These are phyloP conservation scores for Picus viridis DNA, from an alignment of 2,797 vertebrate species.

Conservation along the genomic window DNA sequence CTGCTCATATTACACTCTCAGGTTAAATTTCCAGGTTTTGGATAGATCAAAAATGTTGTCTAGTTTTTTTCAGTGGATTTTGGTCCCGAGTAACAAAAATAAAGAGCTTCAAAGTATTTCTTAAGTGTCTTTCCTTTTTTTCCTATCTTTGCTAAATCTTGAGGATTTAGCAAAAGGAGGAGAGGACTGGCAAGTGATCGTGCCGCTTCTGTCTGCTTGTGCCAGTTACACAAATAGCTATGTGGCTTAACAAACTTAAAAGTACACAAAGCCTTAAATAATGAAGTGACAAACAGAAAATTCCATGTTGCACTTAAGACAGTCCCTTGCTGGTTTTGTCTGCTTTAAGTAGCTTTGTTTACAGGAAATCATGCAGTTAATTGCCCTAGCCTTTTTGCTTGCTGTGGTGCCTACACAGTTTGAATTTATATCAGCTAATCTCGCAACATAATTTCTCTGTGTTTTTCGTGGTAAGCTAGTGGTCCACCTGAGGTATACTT, in stretches of 20 bases:
- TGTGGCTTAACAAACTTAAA: neutral
- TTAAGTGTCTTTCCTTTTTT: neutral
- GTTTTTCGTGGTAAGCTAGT: neutral
- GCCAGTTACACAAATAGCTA: neutral
- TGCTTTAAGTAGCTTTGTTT: neutral
- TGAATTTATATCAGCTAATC: neutral
- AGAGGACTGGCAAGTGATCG: fast-evolving
- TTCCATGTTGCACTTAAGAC: neutral
- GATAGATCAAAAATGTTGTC: neutral
- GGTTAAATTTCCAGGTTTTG: neutral
- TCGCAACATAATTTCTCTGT: neutral
- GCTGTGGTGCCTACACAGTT: neutral
- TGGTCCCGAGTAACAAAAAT: neutral
- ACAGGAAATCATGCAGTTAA: neutral
- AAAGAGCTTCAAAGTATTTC: neutral
- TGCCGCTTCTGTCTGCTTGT: neutral
- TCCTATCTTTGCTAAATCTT: neutral
- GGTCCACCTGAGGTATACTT: neutral
- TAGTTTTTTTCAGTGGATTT: conserved; percentile 10
- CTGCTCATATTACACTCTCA: neutral
- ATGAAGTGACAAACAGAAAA: neutral
- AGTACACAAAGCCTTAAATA: neutral
- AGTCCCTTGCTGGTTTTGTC: neutral
- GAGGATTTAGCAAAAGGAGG: neutral
- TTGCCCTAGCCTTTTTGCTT: neutral